Conservation (phyloP, 2,888 invertebrate species). For the Phyllotreta cruciferae region DNA sequence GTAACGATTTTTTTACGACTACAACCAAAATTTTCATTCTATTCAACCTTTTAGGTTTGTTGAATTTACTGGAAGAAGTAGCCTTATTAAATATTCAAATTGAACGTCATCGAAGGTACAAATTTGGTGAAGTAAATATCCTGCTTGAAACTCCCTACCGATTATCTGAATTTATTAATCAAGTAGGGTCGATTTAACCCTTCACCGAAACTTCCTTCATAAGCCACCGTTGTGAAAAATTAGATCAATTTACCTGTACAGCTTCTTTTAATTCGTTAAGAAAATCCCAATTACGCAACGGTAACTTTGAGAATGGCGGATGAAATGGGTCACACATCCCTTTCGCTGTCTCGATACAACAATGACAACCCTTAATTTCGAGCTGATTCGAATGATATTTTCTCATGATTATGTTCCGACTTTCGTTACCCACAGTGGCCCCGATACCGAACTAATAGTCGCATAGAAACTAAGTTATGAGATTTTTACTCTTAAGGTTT, state of each 20-base stretch:
- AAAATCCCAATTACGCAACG: constrained; percentile 49
- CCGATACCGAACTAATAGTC: constrained; percentile 45
- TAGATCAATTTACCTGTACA: constrained; percentile 43
- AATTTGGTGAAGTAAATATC: constrained; percentile 27
- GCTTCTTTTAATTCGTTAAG: constrained; percentile 45
- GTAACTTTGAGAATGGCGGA: constrained; percentile 44
- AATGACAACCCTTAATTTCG: constrained; percentile 61
- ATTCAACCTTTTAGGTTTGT: too few relatives aligned
- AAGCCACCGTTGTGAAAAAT: constrained; percentile 35
- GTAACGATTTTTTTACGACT: not conserved
- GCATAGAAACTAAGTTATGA: constrained; percentile 55
- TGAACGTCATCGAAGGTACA: constrained; percentile 22
- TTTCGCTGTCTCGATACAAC: constrained; percentile 49
- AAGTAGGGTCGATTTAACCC: constrained; percentile 32
- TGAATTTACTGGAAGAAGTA: constrained; percentile 6
- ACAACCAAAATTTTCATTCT: too few relatives aligned
- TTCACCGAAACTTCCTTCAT: constrained; percentile 24
- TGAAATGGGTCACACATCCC: constrained; percentile 54
- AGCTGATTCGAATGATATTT: constrained; percentile 60
- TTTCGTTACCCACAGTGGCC: constrained; percentile 31
- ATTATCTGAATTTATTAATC: constrained; percentile 32
- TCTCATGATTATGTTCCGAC: constrained; percentile 52
- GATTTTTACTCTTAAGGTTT: constrained; percentile 54
- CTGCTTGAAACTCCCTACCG: constrained; percentile 18
- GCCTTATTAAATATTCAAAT: constrained; percentile 12